Evolutionary conservation across 2,797 vertebrate genomes (phyloP).

Genomic region (Anas acuta): DNA sequence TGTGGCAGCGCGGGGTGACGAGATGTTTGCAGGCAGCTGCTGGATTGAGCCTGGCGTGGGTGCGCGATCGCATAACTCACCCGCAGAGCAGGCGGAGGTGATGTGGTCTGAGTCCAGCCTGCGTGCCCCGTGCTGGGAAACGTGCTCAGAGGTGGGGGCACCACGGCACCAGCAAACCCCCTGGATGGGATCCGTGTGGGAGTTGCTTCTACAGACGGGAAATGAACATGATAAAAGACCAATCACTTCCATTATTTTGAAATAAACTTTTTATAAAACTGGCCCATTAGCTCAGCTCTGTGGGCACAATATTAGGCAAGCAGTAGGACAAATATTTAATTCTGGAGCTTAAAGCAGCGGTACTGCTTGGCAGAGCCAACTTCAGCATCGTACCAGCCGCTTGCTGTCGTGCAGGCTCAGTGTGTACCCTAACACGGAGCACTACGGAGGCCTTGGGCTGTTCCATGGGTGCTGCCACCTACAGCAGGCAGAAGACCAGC

Average conservation of each 20-base stretch:
- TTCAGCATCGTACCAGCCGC: neutral
- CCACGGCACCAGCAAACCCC: too few species aligned
- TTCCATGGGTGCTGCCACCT: neutral
- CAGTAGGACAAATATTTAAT: neutral
- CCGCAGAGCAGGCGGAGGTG: neutral
- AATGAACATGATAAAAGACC: neutral
- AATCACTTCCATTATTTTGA: neutral
- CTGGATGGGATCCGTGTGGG: neutral
- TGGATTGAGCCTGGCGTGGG: neutral
- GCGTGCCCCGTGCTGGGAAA: neutral
- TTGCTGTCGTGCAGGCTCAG: neutral
- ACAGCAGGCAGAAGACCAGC: neutral
- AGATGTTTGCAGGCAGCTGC: neutral
- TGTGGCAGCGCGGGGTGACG: neutral
- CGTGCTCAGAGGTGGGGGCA: neutral
- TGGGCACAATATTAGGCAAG: neutral
- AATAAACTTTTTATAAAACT: neutral
- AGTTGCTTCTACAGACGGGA: neutral
- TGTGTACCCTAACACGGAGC: neutral
- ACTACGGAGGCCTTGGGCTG: neutral
- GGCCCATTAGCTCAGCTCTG: neutral
- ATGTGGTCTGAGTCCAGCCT: neutral
- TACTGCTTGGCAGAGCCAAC: neutral
- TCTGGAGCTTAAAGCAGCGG: fast-evolving
- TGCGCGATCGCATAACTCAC: neutral